Evolutionary conservation across 2,888 invertebrate species (phyloP).

Genomic region (Trilocha varians): DNA sequence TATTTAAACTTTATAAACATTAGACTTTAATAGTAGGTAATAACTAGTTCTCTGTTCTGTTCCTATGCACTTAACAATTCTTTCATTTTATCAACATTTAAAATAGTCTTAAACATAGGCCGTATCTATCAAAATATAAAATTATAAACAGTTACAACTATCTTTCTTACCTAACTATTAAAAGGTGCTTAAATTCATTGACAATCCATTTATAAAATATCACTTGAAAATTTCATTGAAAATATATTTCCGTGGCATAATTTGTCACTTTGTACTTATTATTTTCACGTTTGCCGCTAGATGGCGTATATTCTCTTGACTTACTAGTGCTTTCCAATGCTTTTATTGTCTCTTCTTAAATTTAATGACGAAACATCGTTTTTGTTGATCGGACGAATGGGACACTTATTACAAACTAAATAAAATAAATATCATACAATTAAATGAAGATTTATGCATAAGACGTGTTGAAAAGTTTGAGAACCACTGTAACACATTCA

Average conservation of each 20-base stretch:
- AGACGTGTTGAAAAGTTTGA: too few species aligned
- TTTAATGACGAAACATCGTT: not conserved
- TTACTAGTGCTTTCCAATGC: not conserved
- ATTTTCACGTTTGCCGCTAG: not conserved
- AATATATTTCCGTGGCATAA: slow-evolving; percentile 1
- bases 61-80: slow-evolving; percentile 7
- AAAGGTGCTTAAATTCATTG: too few species aligned
- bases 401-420: slow-evolving; percentile 3
- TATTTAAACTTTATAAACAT: not conserved
- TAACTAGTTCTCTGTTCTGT: slow-evolving; percentile 4
- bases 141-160: not conserved
- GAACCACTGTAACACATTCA: slow-evolving; percentile 8
- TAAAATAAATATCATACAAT: not conserved
- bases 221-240: not conserved
- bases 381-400: not conserved
- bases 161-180: too few species aligned
- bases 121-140: not conserved
- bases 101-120: not conserved
- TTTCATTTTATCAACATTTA: slow-evolving; percentile 3
- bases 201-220: too few species aligned
- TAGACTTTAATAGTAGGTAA: not conserved
- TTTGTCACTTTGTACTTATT: not conserved
- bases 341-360: not conserved
- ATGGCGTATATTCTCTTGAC: not conserved
- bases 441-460: not conserved